These are phyloP conservation scores for Eupithecia abbreviata DNA, from an alignment of 2,888 invertebrate genomes.

Conservation along the genomic window DNA sequence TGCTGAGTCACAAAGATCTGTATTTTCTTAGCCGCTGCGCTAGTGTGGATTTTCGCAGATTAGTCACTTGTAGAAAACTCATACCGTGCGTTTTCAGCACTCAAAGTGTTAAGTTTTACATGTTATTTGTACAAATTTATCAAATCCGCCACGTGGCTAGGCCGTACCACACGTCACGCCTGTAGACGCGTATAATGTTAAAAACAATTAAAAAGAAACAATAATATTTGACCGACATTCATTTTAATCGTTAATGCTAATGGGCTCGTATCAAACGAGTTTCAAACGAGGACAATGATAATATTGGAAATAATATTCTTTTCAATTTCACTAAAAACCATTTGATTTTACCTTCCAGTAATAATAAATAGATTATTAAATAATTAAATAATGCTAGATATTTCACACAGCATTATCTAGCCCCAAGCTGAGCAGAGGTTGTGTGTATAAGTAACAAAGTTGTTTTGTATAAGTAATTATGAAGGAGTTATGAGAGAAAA, in stretches of 20 bases:
- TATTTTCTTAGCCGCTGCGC: too few species aligned
- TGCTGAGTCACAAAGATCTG: too few species aligned
- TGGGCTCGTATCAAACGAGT: background rate
- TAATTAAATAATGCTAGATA: background rate
- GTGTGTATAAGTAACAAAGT: too few species aligned
- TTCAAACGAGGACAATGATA: background rate
- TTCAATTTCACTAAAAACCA: background rate
- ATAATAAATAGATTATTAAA: background rate
- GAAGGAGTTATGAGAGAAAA: background rate
- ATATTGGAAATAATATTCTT: background rate
- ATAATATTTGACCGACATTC: constrained; percentile 5
- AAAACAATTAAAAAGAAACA: background rate
- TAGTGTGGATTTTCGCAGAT: too few species aligned
- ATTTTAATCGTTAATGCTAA: constrained; percentile 1
- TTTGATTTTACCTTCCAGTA: background rate
- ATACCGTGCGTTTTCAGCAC: too few species aligned
- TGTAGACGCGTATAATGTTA: background rate
- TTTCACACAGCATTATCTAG: too few species aligned
- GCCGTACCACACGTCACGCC: background rate
- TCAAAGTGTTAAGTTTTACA: too few species aligned
- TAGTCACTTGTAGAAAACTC: too few species aligned
- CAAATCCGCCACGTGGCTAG: background rate
- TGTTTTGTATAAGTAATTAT: too few species aligned
- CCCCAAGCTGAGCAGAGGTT: too few species aligned
- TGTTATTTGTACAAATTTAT: too few species aligned